Percentiles rank a stretch among this genome's conserved stretches.
Conservation (phyloP, 2,797 vertebrate species). For the Adrianichthys oophorus region DNA sequence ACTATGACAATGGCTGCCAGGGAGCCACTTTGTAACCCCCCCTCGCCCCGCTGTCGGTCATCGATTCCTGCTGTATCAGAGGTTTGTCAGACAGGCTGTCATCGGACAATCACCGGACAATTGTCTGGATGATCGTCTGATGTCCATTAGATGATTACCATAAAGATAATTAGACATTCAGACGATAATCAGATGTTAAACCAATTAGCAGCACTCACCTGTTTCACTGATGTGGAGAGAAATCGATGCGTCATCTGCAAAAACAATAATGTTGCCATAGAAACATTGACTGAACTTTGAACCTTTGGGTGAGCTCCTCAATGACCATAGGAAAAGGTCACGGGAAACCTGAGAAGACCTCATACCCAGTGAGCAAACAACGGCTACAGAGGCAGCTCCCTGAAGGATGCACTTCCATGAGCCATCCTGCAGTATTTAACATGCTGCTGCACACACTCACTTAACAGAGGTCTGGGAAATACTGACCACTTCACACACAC, state of each 20-base stretch:
- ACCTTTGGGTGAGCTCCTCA: too few species aligned
- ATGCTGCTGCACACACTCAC: conserved; percentile 61
- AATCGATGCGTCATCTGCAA: conserved; percentile 84
- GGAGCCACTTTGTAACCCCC: conserved; percentile 78
- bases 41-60: conserved; percentile 24
- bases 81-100: background rate
- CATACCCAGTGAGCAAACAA: too few species aligned
- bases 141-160: too few species aligned
- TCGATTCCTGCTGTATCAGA: conserved; percentile 34
- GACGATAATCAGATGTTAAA: too few species aligned
- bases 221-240: conserved; percentile 81
- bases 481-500: conserved; percentile 49
- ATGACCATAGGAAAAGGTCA: too few species aligned
- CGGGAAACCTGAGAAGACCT: too few species aligned
- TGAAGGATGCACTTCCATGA: conserved; percentile 26
- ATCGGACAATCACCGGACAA: too few species aligned
- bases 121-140: too few species aligned
- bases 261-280: background rate
- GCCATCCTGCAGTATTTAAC: conserved; percentile 71
- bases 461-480: conserved; percentile 67
- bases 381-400: too few species aligned
- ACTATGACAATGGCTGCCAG: conserved; percentile 84
- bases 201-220: conserved; percentile 35
- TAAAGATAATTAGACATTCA: too few species aligned
- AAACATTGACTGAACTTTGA: background rate